These are phyloP conservation scores for Torymus tubicola DNA, from an alignment of 2,888 invertebrate species.

Conservation along the genomic window DNA sequence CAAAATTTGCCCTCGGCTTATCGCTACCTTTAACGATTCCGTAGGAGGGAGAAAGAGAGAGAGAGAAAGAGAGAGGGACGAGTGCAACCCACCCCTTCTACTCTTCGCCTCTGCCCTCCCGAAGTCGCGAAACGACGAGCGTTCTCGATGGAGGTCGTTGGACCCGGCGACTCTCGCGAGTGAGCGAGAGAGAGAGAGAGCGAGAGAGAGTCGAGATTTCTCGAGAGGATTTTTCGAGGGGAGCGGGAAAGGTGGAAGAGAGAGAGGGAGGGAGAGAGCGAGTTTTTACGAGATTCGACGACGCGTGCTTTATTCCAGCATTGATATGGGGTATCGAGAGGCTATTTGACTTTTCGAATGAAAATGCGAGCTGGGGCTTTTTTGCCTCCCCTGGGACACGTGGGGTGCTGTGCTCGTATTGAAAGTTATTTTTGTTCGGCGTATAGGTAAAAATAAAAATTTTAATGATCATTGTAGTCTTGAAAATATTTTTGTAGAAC, in stretches of 20 bases:
- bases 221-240: neutral
- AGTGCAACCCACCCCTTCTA: neutral
- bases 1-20: conserved; percentile 65
- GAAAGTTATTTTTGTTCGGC: no score
- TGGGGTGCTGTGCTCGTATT: no score
- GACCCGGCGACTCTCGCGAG: conserved; percentile 11
- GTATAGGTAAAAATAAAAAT: no score
- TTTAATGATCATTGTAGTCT: no score
- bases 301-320: no score
- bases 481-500: no score
- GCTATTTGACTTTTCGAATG: no score
- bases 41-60: neutral
- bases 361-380: no score
- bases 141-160: conserved; percentile 19
- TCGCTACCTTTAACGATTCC: conserved; percentile 48
- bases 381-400: no score
- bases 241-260: no score
- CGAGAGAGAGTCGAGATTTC: neutral
- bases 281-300: neutral
- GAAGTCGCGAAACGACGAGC: neutral
- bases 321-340: no score
- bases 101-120: neutral
- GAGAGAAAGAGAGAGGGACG: neutral
- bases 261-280: no score
- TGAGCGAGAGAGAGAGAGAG: conserved; percentile 9